Conservation (phyloP, 1,140 invertebrate genomes). For the Orius laevigatus region DNA sequence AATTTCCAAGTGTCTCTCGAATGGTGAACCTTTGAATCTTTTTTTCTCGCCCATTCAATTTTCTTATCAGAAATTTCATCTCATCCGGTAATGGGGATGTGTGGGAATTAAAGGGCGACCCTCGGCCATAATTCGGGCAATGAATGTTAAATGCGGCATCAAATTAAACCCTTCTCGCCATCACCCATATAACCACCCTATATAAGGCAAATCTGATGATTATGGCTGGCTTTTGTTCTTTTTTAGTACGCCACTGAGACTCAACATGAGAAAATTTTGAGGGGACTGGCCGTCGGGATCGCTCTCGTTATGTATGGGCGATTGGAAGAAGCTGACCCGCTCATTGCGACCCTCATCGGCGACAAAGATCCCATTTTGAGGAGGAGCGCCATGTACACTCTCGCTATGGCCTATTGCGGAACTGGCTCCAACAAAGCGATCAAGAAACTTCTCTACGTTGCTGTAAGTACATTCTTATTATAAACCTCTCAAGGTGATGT, state of each 20-base stretch:
- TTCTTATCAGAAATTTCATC: too few species aligned
- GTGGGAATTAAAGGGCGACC: too few species aligned
- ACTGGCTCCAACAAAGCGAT: slow-evolving; percentile 96
- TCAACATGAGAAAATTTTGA: slow-evolving; percentile 95
- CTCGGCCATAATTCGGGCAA: too few species aligned
- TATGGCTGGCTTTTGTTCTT: slow-evolving; percentile 8
- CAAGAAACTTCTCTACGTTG: slow-evolving; percentile 83
- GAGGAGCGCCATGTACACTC: slow-evolving; percentile 90
- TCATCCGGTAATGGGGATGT: too few species aligned
- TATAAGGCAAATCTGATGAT: neutral
- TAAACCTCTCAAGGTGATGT: too few species aligned
- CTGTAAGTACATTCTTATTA: slow-evolving; percentile 46
- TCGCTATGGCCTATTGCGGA: slow-evolving; percentile 97
- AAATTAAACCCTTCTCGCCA: neutral
- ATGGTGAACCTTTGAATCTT: too few species aligned
- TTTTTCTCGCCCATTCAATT: too few species aligned
- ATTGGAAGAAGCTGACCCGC: slow-evolving; percentile 84
- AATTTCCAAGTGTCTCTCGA: too few species aligned
- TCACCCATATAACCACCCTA: neutral
- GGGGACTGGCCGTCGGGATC: slow-evolving; percentile 89
- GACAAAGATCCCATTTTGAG: slow-evolving; percentile 78
- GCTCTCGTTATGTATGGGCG: slow-evolving; percentile 93
- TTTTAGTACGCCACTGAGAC: slow-evolving; percentile 68
- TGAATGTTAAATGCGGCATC: neutral
- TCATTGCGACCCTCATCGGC: slow-evolving; percentile 73